Base-by-base conservation (phyloP, 1,140 invertebrate species). In the Drosophila biarmipes region DNA sequence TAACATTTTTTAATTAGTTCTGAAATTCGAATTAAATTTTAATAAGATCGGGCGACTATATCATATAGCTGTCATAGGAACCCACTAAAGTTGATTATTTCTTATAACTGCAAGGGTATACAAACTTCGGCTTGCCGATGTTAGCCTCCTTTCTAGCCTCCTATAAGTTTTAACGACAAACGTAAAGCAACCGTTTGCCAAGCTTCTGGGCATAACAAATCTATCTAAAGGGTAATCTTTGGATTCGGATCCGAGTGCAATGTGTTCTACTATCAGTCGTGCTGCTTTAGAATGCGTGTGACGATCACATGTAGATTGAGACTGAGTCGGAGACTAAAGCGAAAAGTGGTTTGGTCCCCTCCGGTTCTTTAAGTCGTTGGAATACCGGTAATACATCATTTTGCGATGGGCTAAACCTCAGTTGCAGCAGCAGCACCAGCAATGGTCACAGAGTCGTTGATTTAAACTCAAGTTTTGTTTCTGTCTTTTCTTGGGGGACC, bases 261-360 rank as follows among this genome's bases (percentile, higher is more conserved):
- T 38, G 37, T 15, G n/a, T 15, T 38, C n/a, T n/a, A n/a, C n/a
- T n/a, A n/a, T n/a, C n/a, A n/a, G 21, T 29, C 31, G 24, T 5
- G 15, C 15, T 45, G 38, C 21, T 40, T 48, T 40, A 57, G 51
- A 56, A 38, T 67, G 46, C 46, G 63, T 67, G 53, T 72, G 53
- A 53, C 63, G 62, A 73, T 68, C 69, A 46, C 64, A 59, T 61
- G 54, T 73, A 73, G 63, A 73, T 73, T 73, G 48, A 68, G 49
- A 59, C 40, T 12, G 35, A 29, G 27, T 42, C 21, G 4, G 48
- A 24, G 31, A 51, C 34, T 58, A n/a, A 54, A 55, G 52, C 52
- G 45, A 15, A 57, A 68, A 68, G 69, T 73, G 62, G 48, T 68
- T 53, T 59, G 15, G 24, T 43, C 38, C 53, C 53, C 38, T 29